These are phyloP conservation scores for Oikopleura vanhoeffeni DNA, from an alignment of 23 tunicate genomes.

Conservation along the genomic window DNA sequence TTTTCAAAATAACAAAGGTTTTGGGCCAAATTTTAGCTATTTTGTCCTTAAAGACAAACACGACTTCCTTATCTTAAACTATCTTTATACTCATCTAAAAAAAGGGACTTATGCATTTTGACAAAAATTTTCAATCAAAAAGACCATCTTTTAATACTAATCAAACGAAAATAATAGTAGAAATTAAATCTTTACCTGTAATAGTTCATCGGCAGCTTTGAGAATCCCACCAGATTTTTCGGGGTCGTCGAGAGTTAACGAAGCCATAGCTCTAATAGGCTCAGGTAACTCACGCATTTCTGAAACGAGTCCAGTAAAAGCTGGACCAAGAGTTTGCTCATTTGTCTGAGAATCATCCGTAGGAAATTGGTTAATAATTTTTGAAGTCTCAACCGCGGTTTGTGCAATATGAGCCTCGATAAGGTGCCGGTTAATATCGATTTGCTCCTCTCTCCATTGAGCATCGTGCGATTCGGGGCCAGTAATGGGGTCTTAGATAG, in stretches of 20 bases:
- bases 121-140: no score
- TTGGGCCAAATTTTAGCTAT: no score
- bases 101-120: no score
- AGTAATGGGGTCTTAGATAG: neutral
- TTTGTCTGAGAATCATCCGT: neutral
- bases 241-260: constrained; percentile 39
- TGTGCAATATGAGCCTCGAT: neutral
- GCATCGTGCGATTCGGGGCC: neutral
- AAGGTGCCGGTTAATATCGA: neutral
- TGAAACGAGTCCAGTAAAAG: neutral
- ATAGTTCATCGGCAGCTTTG: constrained; percentile 84
- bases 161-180: no score
- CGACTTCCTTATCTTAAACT: no score
- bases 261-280: constrained; percentile 64
- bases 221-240: constrained; percentile 37
- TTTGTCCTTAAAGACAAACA: no score
- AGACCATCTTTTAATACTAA: no score
- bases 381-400: neutral
- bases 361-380: neutral
- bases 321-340: neutral
- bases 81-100: no score
- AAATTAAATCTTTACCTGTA: no score
- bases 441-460: neutral
- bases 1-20: no score
- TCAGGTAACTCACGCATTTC: constrained; percentile 40